Conservation (phyloP, 2,113 vertebrate species). For the Lepidiolamprologus cunningtoni region DNA sequence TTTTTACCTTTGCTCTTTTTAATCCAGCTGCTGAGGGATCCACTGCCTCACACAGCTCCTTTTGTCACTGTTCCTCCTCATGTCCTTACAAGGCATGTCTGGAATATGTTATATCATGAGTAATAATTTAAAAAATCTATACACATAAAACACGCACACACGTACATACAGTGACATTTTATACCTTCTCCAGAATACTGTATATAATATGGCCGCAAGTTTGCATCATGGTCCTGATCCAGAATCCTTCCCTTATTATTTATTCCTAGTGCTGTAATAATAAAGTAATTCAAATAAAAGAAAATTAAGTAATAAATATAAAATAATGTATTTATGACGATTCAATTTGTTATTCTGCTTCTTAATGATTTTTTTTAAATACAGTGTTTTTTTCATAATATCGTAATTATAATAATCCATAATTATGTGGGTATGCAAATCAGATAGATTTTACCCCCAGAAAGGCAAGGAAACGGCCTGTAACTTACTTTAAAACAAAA, state of each 20-base stretch:
- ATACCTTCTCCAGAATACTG: background rate
- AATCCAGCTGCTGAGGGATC: background rate
- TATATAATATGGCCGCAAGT: background rate
- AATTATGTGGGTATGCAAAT: background rate
- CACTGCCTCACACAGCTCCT: background rate
- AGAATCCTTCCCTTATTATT: background rate
- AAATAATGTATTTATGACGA: background rate
- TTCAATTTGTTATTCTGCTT: background rate
- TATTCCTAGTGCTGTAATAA: background rate
- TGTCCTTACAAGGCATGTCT: background rate
- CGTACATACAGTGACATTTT: background rate
- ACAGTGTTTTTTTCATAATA: background rate
- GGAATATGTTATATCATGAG: background rate
- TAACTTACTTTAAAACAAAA: background rate
- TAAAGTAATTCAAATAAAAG: background rate
- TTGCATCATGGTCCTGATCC: background rate
- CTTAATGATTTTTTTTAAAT: background rate
- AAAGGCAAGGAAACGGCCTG: background rate
- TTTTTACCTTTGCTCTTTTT: accelerated
- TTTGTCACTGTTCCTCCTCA: background rate
- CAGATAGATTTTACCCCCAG: background rate
- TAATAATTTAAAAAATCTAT: background rate
- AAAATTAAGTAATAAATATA: background rate
- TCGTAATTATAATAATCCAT: background rate
- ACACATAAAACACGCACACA: background rate